Base-by-base conservation (phyloP, 2,888 invertebrate genomes). In the Steinernema scapterisci region DNA sequence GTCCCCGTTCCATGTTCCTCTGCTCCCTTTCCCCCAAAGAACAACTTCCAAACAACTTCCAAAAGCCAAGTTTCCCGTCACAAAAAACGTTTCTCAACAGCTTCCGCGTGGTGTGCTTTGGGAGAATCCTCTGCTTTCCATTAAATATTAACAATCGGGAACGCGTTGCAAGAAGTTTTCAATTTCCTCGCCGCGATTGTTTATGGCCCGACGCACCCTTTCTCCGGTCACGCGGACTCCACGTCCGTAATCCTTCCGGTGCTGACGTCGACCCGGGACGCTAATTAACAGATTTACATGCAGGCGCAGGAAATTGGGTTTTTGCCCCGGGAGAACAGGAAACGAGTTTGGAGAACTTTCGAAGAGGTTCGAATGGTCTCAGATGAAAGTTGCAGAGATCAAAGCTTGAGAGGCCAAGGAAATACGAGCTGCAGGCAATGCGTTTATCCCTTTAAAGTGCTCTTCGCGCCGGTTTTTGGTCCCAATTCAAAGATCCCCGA, bases 231-330 rank as follows among this genome's bases (percentile, higher is more conserved):
- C n/a, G 2, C 19, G 48, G 48, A 48, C 7, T 48, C 48, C 48
- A 7, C 27, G 31, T 27, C 63, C 63, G 31, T 23, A 54, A 19
- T 21, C 63, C 31, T 25, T 27, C 38, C 38, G 38, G 38, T 38
- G 38, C 38, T 63, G 63, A 63, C 63, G 63, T 31, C 63, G 31
- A 16, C 63, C 48, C n/a, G 19, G 63, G 21, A 11, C 54, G 31
- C 63, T 63, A 63, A 63, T 63, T 63, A 63, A 63, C 31, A 63
- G 63, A 63, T 63, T 63, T 63, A 13, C 63, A 63, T 63, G 27
- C 63, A 27, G 21, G 25, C 48, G 48, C 48, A 27, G 63, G 63
- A 63, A 63, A 63, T 63, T 63, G 63, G 6, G 63, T 63, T 25
- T 25, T 25, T 63, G 16, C 31, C 25, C 31, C 16, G 13, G 54